Percentiles rank a stretch among this genome's conserved stretches.
Conservation (phyloP, 2,888 invertebrate genomes). For the Dermolepida albohirtum region DNA sequence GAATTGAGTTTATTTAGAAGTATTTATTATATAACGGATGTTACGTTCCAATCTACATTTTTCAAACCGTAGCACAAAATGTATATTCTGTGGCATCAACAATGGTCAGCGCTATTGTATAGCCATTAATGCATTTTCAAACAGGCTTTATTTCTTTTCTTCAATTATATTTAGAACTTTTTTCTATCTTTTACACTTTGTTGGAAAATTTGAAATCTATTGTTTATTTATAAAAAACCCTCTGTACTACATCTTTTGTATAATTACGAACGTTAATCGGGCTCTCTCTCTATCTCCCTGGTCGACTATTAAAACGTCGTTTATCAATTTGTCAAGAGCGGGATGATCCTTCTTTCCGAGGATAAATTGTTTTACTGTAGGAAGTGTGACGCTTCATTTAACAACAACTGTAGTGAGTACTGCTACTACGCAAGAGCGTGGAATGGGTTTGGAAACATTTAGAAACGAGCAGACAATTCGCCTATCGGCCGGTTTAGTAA, state of each 20-base stretch:
- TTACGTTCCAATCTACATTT: no score
- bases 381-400: slow-evolving; percentile 12
- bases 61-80: no score
- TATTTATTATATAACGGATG: no score
- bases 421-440: neutral
- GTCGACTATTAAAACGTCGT: slow-evolving; percentile 14
- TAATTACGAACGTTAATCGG: slow-evolving; percentile 7
- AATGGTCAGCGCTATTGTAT: no score
- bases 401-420: neutral
- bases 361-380: slow-evolving; percentile 13
- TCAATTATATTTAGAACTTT: no score
- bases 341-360: neutral
- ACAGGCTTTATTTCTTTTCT: no score
- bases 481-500: neutral
- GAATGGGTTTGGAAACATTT: neutral
- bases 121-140: no score
- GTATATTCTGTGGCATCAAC: no score
- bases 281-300: neutral
- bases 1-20: no score
- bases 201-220: no score
- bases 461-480: neutral
- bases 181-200: no score
- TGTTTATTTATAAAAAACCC: no score
- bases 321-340: slow-evolving; percentile 15
- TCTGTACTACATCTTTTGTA: neutral